Evolutionary conservation across 2,113 vertebrate species (phyloP).

Genomic region (Rana temporaria): DNA sequence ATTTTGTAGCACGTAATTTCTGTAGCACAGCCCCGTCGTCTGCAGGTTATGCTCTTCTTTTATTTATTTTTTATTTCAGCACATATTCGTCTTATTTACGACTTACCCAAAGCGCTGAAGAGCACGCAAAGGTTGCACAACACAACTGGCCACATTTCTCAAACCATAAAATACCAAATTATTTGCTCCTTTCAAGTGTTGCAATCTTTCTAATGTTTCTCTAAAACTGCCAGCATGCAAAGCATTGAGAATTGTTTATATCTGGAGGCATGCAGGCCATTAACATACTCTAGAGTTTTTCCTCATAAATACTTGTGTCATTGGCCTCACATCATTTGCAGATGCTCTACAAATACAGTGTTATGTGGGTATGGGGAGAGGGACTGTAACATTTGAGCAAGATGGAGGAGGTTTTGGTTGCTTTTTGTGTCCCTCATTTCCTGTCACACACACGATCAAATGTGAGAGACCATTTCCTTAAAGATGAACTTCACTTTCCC

Average conservation of each 20-base stretch:
- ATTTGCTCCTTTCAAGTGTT: conserved; percentile 13
- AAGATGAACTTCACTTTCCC: no score
- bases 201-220: background rate
- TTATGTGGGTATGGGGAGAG: background rate
- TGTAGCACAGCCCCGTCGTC: background rate
- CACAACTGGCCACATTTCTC: conserved; percentile 3
- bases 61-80: background rate
- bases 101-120: background rate
- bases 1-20: conserved; percentile 8
- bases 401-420: no score
- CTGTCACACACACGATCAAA: no score
- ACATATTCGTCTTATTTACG: conserved; percentile 34
- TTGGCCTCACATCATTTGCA: no score
- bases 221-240: background rate
- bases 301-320: no score
- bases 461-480: no score
- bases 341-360: no score
- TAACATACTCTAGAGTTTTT: no score
- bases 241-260: background rate
- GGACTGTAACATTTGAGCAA: no score
- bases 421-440: no score
- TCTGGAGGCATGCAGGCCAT: no score
- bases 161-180: background rate
- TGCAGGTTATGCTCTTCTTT: conserved; percentile 5
- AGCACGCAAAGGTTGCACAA: background rate